Evolutionary conservation across 1,140 invertebrate species (phyloP), one percentile per base, ranked within the genome.

Genomic region (Cardiocondyla obscurior): DNA sequence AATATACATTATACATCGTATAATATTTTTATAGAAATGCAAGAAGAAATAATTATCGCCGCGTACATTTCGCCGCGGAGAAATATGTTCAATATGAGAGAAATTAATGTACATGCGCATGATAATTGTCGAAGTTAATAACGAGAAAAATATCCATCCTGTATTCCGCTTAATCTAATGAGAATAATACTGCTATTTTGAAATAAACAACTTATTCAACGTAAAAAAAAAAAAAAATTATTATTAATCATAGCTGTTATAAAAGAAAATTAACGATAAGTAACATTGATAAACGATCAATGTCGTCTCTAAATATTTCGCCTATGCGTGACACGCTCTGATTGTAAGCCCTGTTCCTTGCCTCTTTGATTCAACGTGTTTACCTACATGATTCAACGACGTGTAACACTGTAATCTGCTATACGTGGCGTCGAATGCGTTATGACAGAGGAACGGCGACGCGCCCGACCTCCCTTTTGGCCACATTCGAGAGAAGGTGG

Each of bases 171-270:
- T 64, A 33, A 53, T 53, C 5, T 33, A 51, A 33, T 36, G 28
- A 60, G 10, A 73, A 14, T 51, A 64, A 46, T 72, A 64, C 65
- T 70, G 14, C 30, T 44, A 25, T 84, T 81, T 53, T 22, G 14
- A 44, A 64, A 30, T 42, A 55, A 64, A 81, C 74, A 84, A 44
- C 25, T 85, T 82, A 76, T 85, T 67, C 39, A 44, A 22, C 51
- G 42, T 49, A 12, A 74, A 64, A 86, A 84, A 85, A 57, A 85
- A 86, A 85, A 82, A 58, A 70, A 87, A 85, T 88, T 87, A 85
- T 76, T 53, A 7, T 22, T 25, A 51, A n/a, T 64, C 19, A 72
- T 76, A 87, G 81, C 81, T 87, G 76, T 81, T 88, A 87, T 87
- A 55, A 84, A n/a, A 87, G 51, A 36, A 57, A 46, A 33, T 12